Percentiles rank a stretch among this genome's conserved stretches.
phyloP scores from a whole-genome alignment of 2,888 invertebrate species.

The Catocala sponsa region DNA sequence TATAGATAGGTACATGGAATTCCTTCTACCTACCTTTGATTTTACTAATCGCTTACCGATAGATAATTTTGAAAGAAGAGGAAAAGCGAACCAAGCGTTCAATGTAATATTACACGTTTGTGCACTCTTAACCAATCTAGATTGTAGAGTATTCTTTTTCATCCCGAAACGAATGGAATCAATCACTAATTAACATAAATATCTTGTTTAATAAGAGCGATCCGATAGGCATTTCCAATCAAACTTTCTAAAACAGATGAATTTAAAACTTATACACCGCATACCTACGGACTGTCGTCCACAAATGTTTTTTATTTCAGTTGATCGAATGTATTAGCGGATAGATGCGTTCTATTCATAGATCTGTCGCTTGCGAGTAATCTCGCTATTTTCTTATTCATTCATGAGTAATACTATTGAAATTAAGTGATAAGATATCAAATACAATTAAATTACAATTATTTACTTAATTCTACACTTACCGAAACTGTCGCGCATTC shows the following conservation, averaged over 20 bases:
- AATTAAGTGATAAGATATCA: constrained; percentile 14
- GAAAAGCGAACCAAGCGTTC: not conserved
- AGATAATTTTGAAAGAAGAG: not conserved
- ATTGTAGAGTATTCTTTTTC: constrained; percentile 4
- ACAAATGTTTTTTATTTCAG: constrained; percentile 50
- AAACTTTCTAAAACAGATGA: constrained; percentile 46
- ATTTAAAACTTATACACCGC: constrained; percentile 34
- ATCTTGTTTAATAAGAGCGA: constrained; percentile 27
- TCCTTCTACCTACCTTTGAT: too few species aligned
- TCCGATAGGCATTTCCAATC: constrained; percentile 25
- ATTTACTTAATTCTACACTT: constrained; percentile 33
- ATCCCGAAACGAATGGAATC: not conserved
- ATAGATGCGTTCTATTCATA: constrained; percentile 57
- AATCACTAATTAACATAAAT: constrained; percentile 32
- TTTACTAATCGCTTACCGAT: too few species aligned
- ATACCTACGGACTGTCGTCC: constrained; percentile 26
- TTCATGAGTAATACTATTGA: constrained; percentile 32
- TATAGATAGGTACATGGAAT: too few species aligned
- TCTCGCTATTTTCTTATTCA: constrained; percentile 44
- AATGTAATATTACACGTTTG: not conserved
- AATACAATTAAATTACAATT: not conserved
- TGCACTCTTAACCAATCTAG: not conserved
- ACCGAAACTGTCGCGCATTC: constrained; percentile 53
- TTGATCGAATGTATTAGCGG: constrained; percentile 50
- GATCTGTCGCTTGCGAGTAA: constrained; percentile 48